A percentile compares a stretch with the other conserved stretches of the same genome.
Conservation (phyloP, 2,113 vertebrate genomes). For the Clarias magur region DNA sequence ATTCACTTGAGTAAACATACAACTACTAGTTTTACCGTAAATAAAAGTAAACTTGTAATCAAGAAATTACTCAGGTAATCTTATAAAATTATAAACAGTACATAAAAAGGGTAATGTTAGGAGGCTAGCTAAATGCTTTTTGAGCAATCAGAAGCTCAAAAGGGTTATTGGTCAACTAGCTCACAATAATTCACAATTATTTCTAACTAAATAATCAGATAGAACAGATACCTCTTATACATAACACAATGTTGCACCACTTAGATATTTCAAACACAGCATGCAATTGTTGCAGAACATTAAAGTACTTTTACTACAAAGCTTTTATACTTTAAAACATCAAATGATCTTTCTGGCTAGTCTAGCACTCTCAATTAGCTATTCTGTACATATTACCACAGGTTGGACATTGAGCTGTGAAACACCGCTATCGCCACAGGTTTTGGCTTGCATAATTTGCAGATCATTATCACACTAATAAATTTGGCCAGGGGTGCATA, state of each 20-base stretch:
- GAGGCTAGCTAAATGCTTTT: not conserved
- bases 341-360: not conserved
- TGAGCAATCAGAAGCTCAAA: not conserved
- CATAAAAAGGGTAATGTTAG: not conserved
- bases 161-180: not conserved
- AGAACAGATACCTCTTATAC: not conserved
- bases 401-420: not conserved
- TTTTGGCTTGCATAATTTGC: slow-evolving; percentile 17
- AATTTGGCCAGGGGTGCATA: slow-evolving; percentile 2
- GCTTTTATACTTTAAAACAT: not conserved
- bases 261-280: not conserved
- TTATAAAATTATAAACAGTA: not conserved
- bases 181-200: not conserved
- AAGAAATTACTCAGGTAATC: no score
- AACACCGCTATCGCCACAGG: not conserved
- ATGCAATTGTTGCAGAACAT: no score
- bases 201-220: not conserved
- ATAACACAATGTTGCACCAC: not conserved
- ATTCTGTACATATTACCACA: not conserved
- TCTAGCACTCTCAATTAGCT: not conserved
- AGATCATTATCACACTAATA: not conserved
- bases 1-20: no score
- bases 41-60: no score
- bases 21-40: no score
- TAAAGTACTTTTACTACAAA: not conserved